Evolutionary conservation across 2,888 invertebrate species (phyloP).

Genomic region (Amblyteles armatorius): DNA sequence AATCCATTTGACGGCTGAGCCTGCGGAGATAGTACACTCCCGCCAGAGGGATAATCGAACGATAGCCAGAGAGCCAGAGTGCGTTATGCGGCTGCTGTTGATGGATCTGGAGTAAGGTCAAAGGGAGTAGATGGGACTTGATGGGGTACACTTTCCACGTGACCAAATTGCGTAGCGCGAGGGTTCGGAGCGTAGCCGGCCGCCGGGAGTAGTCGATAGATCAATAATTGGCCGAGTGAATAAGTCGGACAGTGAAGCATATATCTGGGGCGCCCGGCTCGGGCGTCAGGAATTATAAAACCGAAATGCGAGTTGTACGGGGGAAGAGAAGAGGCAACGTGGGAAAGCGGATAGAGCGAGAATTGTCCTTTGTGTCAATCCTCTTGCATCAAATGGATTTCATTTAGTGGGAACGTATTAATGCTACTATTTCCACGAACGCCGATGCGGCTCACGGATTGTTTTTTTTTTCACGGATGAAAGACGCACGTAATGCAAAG

Average conservation of each 20-base stretch:
- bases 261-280: not conserved
- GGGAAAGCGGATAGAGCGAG: not conserved
- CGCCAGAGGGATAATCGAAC: conserved; percentile 22
- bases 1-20: conserved; percentile 14
- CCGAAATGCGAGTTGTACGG: not conserved
- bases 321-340: not conserved
- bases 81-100: conserved; percentile 31
- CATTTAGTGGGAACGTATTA: not conserved
- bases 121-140: conserved; percentile 38
- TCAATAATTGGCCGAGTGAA: conserved; percentile 30
- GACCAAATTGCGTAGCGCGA: conserved; percentile 8
- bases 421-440: not conserved
- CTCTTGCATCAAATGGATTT: too few relatives aligned
- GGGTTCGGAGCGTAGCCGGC: conserved; percentile 1
- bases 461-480: conserved; percentile 29
- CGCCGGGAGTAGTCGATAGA: conserved; percentile 16
- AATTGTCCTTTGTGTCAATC: not conserved
- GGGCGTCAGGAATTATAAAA: conserved; percentile 21
- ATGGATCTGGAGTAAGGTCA: conserved; percentile 33
- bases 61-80: conserved; percentile 20
- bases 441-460: not conserved
- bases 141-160: conserved; percentile 12
- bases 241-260: conserved; percentile 21
- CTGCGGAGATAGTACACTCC: not conserved
- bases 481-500: conserved; percentile 58